Evolutionary conservation across 2,113 vertebrate genomes (phyloP).

Genomic region (Platichthys flesus): DNA sequence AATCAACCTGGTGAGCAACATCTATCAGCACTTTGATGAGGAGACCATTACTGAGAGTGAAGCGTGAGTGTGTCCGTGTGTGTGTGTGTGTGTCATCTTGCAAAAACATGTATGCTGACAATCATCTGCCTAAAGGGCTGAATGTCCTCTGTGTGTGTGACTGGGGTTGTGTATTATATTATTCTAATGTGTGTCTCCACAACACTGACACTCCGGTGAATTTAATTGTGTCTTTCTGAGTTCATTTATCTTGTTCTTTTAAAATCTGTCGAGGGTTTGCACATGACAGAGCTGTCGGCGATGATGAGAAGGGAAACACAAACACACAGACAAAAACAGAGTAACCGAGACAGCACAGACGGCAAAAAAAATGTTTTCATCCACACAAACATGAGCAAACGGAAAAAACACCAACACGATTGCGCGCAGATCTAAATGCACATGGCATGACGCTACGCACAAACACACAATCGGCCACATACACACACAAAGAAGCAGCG

Average conservation of each 20-base stretch:
- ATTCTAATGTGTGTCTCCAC: constrained; percentile 11
- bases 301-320: background rate
- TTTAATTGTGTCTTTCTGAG: constrained; percentile 25
- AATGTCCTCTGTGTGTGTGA: constrained; percentile 28
- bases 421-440: constrained; percentile 5
- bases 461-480: background rate
- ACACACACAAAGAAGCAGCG: background rate
- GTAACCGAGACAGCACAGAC: constrained; percentile 15
- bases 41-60: constrained; percentile 32
- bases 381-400: constrained; percentile 15
- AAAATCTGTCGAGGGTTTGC: constrained; percentile 19
- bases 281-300: constrained; percentile 5
- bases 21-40: constrained; percentile 62
- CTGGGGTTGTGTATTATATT: constrained; percentile 19
- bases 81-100: background rate
- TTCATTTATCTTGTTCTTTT: constrained; percentile 39
- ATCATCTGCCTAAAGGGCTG: constrained; percentile 32
- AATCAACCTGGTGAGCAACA: constrained; percentile 52
- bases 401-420: background rate
- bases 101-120: constrained; percentile 28
- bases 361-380: constrained; percentile 2
- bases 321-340: background rate
- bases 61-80: constrained; percentile 1
- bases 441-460: background rate
- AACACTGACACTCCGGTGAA: constrained; percentile 21